A percentile compares a stretch with the other conserved stretches of the same genome.
These are phyloP conservation scores for Rhagoletis pomonella DNA, from an alignment of 1,140 invertebrate species.

Conservation along the genomic window DNA sequence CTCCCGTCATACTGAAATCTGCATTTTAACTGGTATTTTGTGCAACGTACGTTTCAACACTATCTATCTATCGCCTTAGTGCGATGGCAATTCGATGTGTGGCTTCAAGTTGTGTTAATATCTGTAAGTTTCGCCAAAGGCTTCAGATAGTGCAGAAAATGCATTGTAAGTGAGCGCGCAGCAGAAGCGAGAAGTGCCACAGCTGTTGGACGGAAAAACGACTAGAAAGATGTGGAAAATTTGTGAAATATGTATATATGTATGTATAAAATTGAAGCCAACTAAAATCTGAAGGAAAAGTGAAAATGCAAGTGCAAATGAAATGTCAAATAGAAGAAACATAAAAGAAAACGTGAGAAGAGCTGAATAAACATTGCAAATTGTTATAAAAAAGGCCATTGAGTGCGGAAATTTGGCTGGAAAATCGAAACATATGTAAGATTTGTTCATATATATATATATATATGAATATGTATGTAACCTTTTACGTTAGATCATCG, in stretches of 20 bases:
- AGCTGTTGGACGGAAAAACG: not conserved
- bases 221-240: not conserved
- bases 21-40: conserved; percentile 35
- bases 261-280: not conserved
- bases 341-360: not conserved
- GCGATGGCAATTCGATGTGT: not conserved
- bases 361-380: not conserved
- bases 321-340: not conserved
- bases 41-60: not conserved
- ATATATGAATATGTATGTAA: not conserved
- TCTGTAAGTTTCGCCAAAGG: not conserved
- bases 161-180: not conserved
- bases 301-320: not conserved
- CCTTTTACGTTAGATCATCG: not conserved
- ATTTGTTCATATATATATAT: not conserved
- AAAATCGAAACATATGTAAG: not conserved
- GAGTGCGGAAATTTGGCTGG: not conserved
- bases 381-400: not conserved
- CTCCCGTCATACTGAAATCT: not conserved
- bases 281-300: not conserved
- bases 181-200: not conserved
- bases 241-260: not conserved
- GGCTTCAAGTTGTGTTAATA: not conserved
- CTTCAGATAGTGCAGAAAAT: not conserved
- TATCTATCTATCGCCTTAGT: not conserved